These are phyloP conservation scores for Vespertilio murinus DNA, from an alignment of 2,797 vertebrate genomes.

Conservation along the genomic window DNA sequence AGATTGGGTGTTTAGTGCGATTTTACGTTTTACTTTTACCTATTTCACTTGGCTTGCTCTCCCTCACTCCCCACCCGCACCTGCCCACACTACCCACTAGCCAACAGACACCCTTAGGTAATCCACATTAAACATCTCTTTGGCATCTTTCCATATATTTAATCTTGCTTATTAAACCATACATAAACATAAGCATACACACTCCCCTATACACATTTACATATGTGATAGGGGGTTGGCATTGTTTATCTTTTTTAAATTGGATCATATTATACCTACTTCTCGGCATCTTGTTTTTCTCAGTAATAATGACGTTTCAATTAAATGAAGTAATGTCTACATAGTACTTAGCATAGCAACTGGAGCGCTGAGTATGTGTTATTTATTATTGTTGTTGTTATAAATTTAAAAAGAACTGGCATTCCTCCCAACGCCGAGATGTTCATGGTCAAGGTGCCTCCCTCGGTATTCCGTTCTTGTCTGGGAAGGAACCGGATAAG, in stretches of 20 bases:
- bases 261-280: not conserved
- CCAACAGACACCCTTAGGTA: not conserved
- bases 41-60: not conserved
- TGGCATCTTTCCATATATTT: not conserved
- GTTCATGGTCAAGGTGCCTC: not conserved
- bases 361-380: not conserved
- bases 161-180: slow-evolving; percentile 40
- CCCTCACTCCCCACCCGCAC: not conserved
- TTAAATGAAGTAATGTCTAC: slow-evolving; percentile 63
- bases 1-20: not conserved
- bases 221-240: not conserved
- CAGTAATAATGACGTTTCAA: slow-evolving; percentile 51
- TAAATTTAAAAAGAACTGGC: not conserved
- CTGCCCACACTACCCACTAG: not conserved
- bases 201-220: slow-evolving; percentile 16
- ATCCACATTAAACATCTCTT: not conserved
- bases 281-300: slow-evolving; percentile 54
- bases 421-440: not conserved
- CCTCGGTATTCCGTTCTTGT: not conserved
- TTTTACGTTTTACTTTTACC: not conserved
- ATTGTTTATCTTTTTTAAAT: slow-evolving; percentile 53
- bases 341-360: not conserved
- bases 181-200: not conserved
- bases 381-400: slow-evolving; percentile 33
- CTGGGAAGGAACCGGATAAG: not conserved